Base-by-base conservation (phyloP, 2,888 invertebrate species). In the Liodrosophila aerea region DNA sequence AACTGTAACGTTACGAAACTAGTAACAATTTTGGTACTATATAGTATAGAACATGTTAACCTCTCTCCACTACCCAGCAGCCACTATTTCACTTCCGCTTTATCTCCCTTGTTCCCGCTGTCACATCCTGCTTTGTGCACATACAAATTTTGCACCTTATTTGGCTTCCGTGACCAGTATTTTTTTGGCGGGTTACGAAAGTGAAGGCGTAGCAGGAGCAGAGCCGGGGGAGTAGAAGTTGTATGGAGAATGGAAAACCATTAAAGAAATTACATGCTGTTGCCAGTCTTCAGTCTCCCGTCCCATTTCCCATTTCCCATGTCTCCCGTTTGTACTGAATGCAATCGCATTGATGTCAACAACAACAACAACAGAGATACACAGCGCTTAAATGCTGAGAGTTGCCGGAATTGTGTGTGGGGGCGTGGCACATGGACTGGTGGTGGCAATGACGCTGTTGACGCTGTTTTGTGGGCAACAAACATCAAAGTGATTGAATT, bases 201-300 rank as follows among this genome's bases (percentile, higher is more conserved):
- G n/a, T n/a, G n/a, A n/a, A n/a, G n/a, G n/a, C n/a, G n/a, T n/a
- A n/a, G n/a, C n/a, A n/a, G 11, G 37, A 52, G 31, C 33, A 27
- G 22, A 5, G 13, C 15, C 11, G 12, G 36, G 12, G n/a, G 34
- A 57, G 63, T n/a, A n/a, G 44, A 61, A 39, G 64, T 51, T 58
- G 67, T 58, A 63, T 60, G 67, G 54, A 72, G 67, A 58, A 61
- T 60, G 67, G 54, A 72, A 82, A 86, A 85, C 87, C 87, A 87
- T 87, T 87, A 88, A 85, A 87, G 87, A 87, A 88, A 87, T 88
- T 87, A 88, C 85, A 77, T 87, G 71, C 47, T 84, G 82, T 22
- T 22, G 22, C 22, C 22, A 4, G 22, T 22, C 3, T 36, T 5
- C 54, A 43, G 45, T 29, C 60, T 59, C n/a, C 15, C 5, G 5